phyloP scores from a whole-genome alignment of 2,888 invertebrate species.

The Atethmia centrago region DNA sequence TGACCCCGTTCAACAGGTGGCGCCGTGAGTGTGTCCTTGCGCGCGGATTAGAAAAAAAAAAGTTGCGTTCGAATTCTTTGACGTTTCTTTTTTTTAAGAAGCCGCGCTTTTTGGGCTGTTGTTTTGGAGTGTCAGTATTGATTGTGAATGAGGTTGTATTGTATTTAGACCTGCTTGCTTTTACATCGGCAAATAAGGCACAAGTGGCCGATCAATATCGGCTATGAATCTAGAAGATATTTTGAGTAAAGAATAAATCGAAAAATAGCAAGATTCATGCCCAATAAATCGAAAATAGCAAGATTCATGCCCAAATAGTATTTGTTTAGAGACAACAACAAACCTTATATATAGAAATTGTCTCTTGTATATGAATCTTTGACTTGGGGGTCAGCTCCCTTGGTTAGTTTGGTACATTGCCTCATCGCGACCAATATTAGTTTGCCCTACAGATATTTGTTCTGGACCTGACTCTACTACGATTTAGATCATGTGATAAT shows the following conservation, averaged over 20 bases:
- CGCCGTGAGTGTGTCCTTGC: conserved; percentile 88
- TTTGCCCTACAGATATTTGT: conserved; percentile 19
- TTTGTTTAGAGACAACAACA: not conserved
- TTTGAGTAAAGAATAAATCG: not conserved
- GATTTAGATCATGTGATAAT: not conserved
- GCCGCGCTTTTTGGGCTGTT: conserved; percentile 9
- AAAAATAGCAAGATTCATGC: not conserved
- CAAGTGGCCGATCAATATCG: not conserved
- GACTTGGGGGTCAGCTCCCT: not conserved
- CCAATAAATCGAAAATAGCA: not conserved
- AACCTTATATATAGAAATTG: not conserved
- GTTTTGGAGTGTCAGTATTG: conserved; percentile 4
- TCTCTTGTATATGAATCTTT: not conserved
- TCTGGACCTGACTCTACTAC: not conserved
- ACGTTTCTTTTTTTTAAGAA: conserved; percentile 47
- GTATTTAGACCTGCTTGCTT: not conserved
- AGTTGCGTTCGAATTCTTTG: conserved; percentile 64
- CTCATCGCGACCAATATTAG: conserved; percentile 17
- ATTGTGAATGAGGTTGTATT: not conserved
- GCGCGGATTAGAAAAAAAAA: conserved; percentile 83
- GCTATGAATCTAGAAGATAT: not conserved
- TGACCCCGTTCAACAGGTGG: conserved; percentile 89
- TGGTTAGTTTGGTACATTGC: not conserved
- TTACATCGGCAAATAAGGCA: not conserved
- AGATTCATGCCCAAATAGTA: not conserved